Conservation (phyloP, 1,140 invertebrate genomes). For the Carposina sasakii region DNA sequence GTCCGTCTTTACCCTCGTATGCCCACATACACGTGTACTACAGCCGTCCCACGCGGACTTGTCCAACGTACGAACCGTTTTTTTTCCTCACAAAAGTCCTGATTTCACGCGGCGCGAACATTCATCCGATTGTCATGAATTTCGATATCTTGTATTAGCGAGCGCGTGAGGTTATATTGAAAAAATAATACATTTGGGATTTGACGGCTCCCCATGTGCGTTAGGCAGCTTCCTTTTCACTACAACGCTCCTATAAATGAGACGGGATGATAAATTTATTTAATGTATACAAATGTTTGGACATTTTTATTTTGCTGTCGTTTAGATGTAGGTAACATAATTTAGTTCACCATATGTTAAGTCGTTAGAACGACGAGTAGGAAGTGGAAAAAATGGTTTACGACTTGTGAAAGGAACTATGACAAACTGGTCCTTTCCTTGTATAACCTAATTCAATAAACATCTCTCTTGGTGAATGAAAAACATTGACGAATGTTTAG, state of each 20-base stretch:
- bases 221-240: slow-evolving; percentile 65
- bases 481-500: slow-evolving; percentile 49
- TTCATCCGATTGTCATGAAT: slow-evolving; percentile 61
- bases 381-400: slow-evolving; percentile 67
- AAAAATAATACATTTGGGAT: slow-evolving; percentile 69
- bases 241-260: slow-evolving; percentile 46
- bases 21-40: slow-evolving; percentile 68
- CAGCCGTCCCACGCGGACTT: slow-evolving; percentile 29
- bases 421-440: slow-evolving; percentile 47
- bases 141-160: slow-evolving; percentile 62
- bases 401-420: slow-evolving; percentile 55
- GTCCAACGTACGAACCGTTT: slow-evolving; percentile 22
- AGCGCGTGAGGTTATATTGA: slow-evolving; percentile 53
- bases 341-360: slow-evolving; percentile 69
- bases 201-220: slow-evolving; percentile 62
- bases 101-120: slow-evolving; percentile 69
- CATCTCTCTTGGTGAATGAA: slow-evolving; percentile 35
- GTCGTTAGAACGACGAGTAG: slow-evolving; percentile 53
- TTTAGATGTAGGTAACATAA: slow-evolving; percentile 67
- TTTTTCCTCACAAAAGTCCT: slow-evolving; percentile 51
- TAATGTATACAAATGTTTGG: slow-evolving; percentile 72
- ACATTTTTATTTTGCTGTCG: slow-evolving; percentile 70
- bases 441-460: slow-evolving; percentile 38
- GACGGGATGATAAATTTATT: slow-evolving; percentile 69
- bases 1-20: slow-evolving; percentile 54